Evolutionary conservation across 2,797 vertebrate genomes (phyloP).

Genomic region (Poeciliopsis paucimaculata): DNA sequence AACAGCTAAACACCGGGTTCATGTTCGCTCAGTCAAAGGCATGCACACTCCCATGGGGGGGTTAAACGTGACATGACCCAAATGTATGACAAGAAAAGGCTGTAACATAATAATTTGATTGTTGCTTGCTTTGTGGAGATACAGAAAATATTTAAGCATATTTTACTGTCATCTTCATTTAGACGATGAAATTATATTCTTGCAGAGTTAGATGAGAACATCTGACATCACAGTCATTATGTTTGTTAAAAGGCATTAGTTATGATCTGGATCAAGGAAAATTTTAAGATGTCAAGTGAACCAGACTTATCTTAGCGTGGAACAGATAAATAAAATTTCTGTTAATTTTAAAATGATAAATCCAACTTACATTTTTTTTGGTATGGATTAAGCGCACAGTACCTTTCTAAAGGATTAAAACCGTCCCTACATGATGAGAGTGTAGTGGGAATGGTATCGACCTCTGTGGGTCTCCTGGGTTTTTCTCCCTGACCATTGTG

Average conservation of each 20-base stretch:
- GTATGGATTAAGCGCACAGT: background rate
- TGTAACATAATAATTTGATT: background rate
- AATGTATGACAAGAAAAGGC: background rate
- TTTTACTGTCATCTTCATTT: background rate
- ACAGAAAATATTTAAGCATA: background rate
- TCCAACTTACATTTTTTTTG: background rate
- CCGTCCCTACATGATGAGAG: background rate
- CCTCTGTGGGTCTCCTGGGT: background rate
- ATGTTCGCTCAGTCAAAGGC: conserved; percentile 9
- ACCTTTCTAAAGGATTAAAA: background rate
- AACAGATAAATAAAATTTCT: background rate
- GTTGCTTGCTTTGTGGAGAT: background rate
- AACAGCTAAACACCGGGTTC: conserved; percentile 16
- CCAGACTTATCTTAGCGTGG: background rate
- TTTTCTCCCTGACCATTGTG: background rate
- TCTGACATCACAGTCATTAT: background rate
- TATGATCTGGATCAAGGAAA: background rate
- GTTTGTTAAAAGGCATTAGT: background rate
- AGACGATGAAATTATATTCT: background rate
- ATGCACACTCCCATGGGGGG: background rate
- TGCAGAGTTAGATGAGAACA: background rate
- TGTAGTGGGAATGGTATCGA: background rate
- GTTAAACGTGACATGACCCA: background rate
- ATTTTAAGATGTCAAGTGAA: background rate
- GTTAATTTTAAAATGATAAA: background rate